Conservation (phyloP, 2,888 invertebrate species). For the Spisula solida region DNA sequence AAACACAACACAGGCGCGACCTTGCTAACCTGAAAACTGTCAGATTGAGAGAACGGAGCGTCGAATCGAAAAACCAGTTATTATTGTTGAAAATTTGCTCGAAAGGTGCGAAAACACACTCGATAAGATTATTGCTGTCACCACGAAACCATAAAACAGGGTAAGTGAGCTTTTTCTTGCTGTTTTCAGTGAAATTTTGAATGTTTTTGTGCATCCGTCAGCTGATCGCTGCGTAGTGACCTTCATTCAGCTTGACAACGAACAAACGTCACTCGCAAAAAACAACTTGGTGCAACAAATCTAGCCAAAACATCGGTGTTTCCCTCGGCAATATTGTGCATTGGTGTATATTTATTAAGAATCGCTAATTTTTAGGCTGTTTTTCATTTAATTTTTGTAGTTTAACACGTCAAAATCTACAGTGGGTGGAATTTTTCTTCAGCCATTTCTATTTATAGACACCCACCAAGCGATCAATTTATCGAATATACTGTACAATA, state of each 20-base stretch:
- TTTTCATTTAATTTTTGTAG: slow-evolving; percentile 45
- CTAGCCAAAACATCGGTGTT: neutral
- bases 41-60: slow-evolving; percentile 50
- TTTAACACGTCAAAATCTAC: neutral
- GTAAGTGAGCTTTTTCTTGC: slow-evolving; percentile 16
- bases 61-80: slow-evolving; percentile 24
- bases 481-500: slow-evolving; percentile 6
- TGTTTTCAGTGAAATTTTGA: neutral
- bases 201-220: slow-evolving; percentile 37
- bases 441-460: slow-evolving; percentile 37
- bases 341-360: neutral
- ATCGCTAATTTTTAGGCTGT: neutral
- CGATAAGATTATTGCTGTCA: neutral
- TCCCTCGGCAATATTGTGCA: slow-evolving; percentile 24
- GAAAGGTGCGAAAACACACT: neutral
- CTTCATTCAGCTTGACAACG: slow-evolving; percentile 71
- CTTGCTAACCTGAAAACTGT: slow-evolving; percentile 58
- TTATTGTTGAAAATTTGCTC: slow-evolving; percentile 21
- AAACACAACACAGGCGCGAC: slow-evolving; percentile 74
- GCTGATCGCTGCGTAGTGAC: slow-evolving; percentile 69
- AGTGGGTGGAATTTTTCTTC: slow-evolving; percentile 36
- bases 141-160: neutral
- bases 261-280: slow-evolving; percentile 68
- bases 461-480: slow-evolving; percentile 26
- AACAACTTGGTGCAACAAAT: slow-evolving; percentile 18